Percentiles rank a stretch among this genome's conserved stretches.
Evolutionary conservation across 2,113 vertebrate genomes (phyloP).

Genomic region (Engraulis encrasicolus): DNA sequence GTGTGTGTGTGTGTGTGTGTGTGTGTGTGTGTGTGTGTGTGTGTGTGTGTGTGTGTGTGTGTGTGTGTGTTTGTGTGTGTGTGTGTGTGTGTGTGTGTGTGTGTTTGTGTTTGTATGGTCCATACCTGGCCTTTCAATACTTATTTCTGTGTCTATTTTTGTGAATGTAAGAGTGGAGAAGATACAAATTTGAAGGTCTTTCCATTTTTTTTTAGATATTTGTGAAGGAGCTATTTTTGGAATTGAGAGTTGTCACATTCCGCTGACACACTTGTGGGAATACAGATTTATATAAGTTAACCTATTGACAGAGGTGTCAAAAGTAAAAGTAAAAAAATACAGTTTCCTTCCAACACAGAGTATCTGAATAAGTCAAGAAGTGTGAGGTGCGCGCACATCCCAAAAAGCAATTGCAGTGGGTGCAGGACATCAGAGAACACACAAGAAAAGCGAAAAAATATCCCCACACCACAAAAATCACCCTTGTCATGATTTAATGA

Average conservation of each 20-base stretch:
- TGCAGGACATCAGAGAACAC: too few relatives aligned
- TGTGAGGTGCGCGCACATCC: too few relatives aligned
- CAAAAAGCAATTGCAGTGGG: too few relatives aligned
- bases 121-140: background rate
- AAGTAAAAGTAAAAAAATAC: too few relatives aligned
- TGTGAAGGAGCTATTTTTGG: background rate
- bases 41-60: background rate
- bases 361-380: too few relatives aligned
- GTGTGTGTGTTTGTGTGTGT: conserved; percentile 1
- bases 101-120: background rate
- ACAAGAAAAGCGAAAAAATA: too few relatives aligned
- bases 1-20: conserved; percentile 11
- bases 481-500: too few relatives aligned
- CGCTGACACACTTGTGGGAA: background rate
- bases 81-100: background rate
- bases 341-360: too few relatives aligned
- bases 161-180: background rate
- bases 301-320: too few relatives aligned
- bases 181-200: background rate
- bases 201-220: background rate
- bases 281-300: background rate
- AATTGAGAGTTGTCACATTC: background rate
- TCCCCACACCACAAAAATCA: too few relatives aligned
- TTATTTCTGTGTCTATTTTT: background rate
- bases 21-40: background rate